Base-by-base conservation (phyloP, 1,140 invertebrate species). In the Diachasmimorpha longicaudata region DNA sequence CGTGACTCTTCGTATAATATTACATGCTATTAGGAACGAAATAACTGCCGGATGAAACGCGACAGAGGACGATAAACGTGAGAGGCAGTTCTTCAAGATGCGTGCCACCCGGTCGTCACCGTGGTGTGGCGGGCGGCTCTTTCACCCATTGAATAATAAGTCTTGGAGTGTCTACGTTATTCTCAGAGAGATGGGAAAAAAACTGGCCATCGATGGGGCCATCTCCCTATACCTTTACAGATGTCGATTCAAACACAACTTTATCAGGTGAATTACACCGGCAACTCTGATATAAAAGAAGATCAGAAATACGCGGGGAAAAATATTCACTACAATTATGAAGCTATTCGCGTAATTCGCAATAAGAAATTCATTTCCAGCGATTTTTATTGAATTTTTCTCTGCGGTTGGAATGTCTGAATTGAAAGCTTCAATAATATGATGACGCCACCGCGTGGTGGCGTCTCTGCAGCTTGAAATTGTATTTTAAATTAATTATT, bases 11-110 rank as follows among this genome's bases (percentile, higher is more conserved):
- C 78, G 82, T 87, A 85, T 85, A 86, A 87, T 86, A 87, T 88
- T 88, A 87, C 86, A 85, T 87, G 84, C 85, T 87, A 88, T 87
- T 86, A 87, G 84, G 82, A 77, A 81, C 78, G 79, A 78, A 81
- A 85, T 87, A 88, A 88, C 85, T 88, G 84, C 83, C 81, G 82
- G 83, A 82, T 82, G 81, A 86, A 88, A 88, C 84, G 86, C 85
- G 84, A 87, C 82, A 84, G 81, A 72, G 71, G 78, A 85, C 83
- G 83, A 85, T 84, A 81, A 84, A 83, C 79, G 81, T 72, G 81
- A 83, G 75, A 78, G 80, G 79, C 76, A 77, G 74, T 80, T 79
- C 67, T 72, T 82, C 76, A 75, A 79, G 80, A 82, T 85, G 82
- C 83, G 83, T 85, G 84, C 76, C 75, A 76, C 55, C 69, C 42